Conservation (phyloP, 2,888 invertebrate species). For the Elysia crispata region DNA sequence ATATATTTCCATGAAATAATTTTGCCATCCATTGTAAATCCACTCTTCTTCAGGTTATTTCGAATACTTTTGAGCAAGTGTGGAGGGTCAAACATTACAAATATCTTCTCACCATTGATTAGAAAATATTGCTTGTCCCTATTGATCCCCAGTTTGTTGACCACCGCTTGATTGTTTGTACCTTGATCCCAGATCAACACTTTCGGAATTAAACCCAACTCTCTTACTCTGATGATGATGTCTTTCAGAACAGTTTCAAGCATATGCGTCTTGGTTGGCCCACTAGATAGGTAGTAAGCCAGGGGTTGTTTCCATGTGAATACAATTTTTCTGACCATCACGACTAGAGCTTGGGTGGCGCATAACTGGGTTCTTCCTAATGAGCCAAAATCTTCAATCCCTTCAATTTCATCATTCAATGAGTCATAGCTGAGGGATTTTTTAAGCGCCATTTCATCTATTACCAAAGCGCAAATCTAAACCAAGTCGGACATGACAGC, state of each 20-base stretch:
- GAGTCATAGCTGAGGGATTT: background rate
- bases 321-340: too few relatives aligned
- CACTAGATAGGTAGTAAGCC: too few relatives aligned
- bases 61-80: background rate
- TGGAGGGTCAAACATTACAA: conserved; percentile 5
- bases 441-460: too few relatives aligned
- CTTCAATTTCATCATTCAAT: too few relatives aligned
- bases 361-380: background rate
- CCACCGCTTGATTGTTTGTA: background rate
- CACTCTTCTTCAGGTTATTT: conserved; percentile 19
- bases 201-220: background rate
- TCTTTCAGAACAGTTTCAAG: too few relatives aligned
- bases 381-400: too few relatives aligned
- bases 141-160: too few relatives aligned
- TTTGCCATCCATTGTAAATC: background rate
- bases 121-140: too few relatives aligned
- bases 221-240: background rate
- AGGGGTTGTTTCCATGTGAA: background rate
- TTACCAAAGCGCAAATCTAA: background rate
- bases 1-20: background rate
- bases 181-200: too few relatives aligned
- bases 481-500: background rate
- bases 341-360: too few relatives aligned
- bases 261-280: too few relatives aligned
- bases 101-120: background rate